A percentile compares a stretch with the other conserved stretches of the same genome.
phyloP scores from a whole-genome alignment of 1,140 invertebrate species.

The Hesperophylax magnus region DNA sequence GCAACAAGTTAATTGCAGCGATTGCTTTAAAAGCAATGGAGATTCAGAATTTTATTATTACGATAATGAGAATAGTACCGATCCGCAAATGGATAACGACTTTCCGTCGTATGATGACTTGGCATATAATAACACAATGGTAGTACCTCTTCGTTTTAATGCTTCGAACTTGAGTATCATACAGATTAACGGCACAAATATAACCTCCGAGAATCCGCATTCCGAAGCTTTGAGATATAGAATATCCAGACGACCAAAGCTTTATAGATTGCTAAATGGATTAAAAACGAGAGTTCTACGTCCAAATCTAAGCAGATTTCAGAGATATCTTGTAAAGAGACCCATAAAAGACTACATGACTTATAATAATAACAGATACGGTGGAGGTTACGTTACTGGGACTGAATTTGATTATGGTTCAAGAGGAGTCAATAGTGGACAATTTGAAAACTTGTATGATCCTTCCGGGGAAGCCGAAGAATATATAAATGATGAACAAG shows the following conservation, averaged over 20 bases:
- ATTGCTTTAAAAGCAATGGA: conserved; percentile 23
- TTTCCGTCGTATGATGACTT: conserved; percentile 39
- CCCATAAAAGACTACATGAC: conserved; percentile 28
- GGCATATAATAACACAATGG: conserved; percentile 23
- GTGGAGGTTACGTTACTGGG: neutral
- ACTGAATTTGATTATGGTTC: conserved; percentile 2
- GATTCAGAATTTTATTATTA: conserved; percentile 54
- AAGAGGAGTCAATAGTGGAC: neutral
- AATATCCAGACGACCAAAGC: conserved; percentile 34
- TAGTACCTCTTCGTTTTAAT: neutral
- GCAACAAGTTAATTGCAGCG: conserved; percentile 12
- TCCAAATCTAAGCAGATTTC: conserved; percentile 47
- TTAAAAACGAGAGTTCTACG: conserved; percentile 43
- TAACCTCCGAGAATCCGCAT: conserved; percentile 40
- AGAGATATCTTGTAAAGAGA: conserved; percentile 44
- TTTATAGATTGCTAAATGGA: conserved; percentile 51
- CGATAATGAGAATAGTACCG: conserved; percentile 44
- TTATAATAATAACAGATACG: neutral
- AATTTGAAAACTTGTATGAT: conserved; percentile 1
- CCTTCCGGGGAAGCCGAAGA: conserved; percentile 25
- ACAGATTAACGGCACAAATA: neutral
- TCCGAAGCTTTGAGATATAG: conserved; percentile 49
- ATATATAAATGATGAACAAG: conserved; percentile 11
- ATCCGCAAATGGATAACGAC: conserved; percentile 43
- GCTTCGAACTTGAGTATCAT: conserved; percentile 1